Evolutionary conservation across 1,140 invertebrate genomes (phyloP).

Genomic region (Aphidius gifuensis): DNA sequence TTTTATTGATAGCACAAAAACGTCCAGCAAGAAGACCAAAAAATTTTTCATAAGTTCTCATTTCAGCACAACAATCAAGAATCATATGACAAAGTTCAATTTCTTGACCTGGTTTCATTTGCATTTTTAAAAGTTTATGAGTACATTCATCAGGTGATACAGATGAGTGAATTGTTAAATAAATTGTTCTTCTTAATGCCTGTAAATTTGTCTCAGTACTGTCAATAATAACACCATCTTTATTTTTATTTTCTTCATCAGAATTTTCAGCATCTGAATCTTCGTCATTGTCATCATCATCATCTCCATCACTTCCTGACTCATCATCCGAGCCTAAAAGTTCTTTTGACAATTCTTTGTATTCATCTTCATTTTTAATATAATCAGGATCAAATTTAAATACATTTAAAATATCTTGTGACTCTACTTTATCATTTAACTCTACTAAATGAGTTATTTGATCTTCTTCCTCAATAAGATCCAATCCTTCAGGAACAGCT

Average conservation of each 20-base stretch:
- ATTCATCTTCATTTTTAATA: slow-evolving; percentile 92
- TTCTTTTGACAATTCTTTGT: slow-evolving; percentile 86
- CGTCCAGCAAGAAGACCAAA: slow-evolving; percentile 90
- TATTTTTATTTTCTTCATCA: slow-evolving; percentile 54
- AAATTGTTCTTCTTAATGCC: slow-evolving; percentile 90
- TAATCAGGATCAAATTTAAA: slow-evolving; percentile 89
- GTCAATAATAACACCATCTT: slow-evolving; percentile 79
- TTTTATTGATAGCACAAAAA: slow-evolving; percentile 88
- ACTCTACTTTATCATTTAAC: slow-evolving; percentile 80
- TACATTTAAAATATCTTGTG: slow-evolving; percentile 92
- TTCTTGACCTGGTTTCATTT: slow-evolving; percentile 90
- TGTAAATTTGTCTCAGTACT: slow-evolving; percentile 97
- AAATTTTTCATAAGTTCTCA: slow-evolving; percentile 98
- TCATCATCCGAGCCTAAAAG: slow-evolving; percentile 72
- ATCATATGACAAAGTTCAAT: slow-evolving; percentile 98
- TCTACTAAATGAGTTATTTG: slow-evolving; percentile 94
- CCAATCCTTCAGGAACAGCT: slow-evolving; percentile 82
- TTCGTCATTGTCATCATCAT: slow-evolving; percentile 58
- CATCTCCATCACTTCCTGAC: slow-evolving; percentile 61
- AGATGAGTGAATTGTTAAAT: slow-evolving; percentile 97
- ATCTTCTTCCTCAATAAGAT: slow-evolving; percentile 95
- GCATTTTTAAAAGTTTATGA: slow-evolving; percentile 97
- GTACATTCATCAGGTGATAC: slow-evolving; percentile 98
- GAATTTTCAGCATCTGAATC: slow-evolving; percentile 48
- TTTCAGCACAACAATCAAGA: slow-evolving; percentile 97